These are phyloP conservation scores for Heterodera filipjevi DNA, from an alignment of 2,888 invertebrate species.

Conservation along the genomic window DNA sequence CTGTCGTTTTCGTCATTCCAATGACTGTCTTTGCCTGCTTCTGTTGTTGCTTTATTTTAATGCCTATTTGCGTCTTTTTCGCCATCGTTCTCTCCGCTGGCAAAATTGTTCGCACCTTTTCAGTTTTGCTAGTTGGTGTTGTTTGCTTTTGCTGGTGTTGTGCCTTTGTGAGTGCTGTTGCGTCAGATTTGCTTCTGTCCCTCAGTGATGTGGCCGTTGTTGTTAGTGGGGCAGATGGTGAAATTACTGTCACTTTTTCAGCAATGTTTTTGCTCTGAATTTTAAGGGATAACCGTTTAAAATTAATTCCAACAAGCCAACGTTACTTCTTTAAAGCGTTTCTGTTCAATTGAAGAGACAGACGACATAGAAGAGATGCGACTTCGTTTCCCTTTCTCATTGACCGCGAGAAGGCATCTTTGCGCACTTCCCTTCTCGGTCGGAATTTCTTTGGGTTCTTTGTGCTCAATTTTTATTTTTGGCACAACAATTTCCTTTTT, in stretches of 20 bases:
- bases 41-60: not conserved
- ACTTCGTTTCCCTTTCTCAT: not conserved
- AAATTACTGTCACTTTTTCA: not conserved
- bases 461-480: constrained; percentile 10
- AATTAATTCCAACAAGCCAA: not conserved
- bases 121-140: not conserved
- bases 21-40: not conserved
- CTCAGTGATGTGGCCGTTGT: not conserved
- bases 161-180: not conserved
- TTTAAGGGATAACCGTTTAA: not conserved
- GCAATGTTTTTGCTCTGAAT: not conserved
- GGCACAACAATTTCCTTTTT: not conserved
- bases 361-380: constrained; percentile 5
- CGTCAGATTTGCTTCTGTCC: not conserved
- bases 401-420: not conserved
- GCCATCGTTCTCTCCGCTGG: not conserved
- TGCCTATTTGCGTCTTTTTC: not conserved
- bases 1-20: not conserved
- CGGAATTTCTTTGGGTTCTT: not conserved
- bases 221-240: not conserved
- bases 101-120: no score
- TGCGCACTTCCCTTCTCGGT: not conserved
- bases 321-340: constrained; percentile 3
- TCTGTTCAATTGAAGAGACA: not conserved
- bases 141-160: not conserved